A percentile compares a stretch with the other conserved stretches of the same genome.
Conservation (phyloP, 1,140 invertebrate species). For the Spodoptera frugiperda region DNA sequence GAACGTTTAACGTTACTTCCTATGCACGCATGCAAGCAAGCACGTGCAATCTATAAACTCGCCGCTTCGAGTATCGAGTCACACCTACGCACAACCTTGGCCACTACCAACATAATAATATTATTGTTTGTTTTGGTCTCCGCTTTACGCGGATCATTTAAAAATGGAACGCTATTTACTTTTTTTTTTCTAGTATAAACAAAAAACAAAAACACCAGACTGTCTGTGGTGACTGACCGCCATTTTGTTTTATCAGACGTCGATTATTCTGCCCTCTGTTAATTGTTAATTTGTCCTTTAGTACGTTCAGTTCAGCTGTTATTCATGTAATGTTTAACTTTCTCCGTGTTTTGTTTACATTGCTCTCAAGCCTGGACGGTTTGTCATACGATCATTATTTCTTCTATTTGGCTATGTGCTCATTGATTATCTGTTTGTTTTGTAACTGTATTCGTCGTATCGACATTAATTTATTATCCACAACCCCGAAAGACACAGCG, state of each 20-base stretch:
- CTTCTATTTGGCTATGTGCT: background rate
- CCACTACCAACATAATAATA: conserved; percentile 21
- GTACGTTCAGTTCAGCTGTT: background rate
- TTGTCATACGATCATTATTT: conserved; percentile 5
- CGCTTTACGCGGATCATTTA: background rate
- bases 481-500: no score
- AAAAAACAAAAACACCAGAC: no score
- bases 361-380: conserved; percentile 1
- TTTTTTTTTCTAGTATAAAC: background rate
- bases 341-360: conserved; percentile 8
- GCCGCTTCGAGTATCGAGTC: background rate
- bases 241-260: background rate
- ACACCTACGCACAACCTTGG: conserved; percentile 33
- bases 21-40: conserved; percentile 25
- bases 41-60: conserved; percentile 17
- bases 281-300: background rate
- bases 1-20: conserved; percentile 18
- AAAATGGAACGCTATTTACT: background rate
- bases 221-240: no score
- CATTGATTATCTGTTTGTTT: background rate
- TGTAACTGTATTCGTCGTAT: no score
- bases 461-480: no score
- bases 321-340: conserved; percentile 8
- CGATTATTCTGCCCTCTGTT: background rate
- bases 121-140: conserved; percentile 18